Evolutionary conservation across 2,113 vertebrate genomes (phyloP), one percentile per base, ranked within the genome.

Genomic region (Lamprologus lemairii): DNA sequence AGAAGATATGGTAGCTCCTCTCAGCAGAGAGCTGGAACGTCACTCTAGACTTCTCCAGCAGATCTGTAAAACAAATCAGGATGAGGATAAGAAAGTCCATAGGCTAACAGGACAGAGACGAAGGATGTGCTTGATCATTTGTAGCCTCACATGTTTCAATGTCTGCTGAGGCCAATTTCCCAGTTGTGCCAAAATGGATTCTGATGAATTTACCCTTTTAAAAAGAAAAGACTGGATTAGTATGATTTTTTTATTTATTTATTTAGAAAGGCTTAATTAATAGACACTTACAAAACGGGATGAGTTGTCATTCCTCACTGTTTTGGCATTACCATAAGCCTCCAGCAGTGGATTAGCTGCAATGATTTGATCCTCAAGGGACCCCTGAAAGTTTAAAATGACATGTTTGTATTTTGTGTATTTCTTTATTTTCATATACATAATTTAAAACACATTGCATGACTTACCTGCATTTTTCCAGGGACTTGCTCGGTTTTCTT

Each of bases 301-400:
- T 11, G 97, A 97, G 92, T 97, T 97, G 95, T 97, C 97, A 68
- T 97, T 97, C 92, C 97, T 96, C 95, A 97, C 95, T 2, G 96
- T 97, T 84, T 97, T 97, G 90, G 96, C 96, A 2, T 97, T 97
- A 75, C 96, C 97, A 88, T 97, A 97, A 81, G 97, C 96, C 63
- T 97, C 97, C 89, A 97, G 89, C 60, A 97, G 88, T 5, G 97
- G 97, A 54, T 97, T 97, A 21, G 97, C 97, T 8, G 96, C 96
- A 93, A 97, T 97, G 94, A 97, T 97, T 89, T 97, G 96, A 96
- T 97, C 95, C 65, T 97, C 95, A 81, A 96, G 96, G 0, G 98
- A 98, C 16, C 98, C 98, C 98, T 98, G 95, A 85, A 95, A 28
- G 23, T 75, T 75, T 71, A 40, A 47, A 47, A 47, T 47, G 71